Evolutionary conservation across 2,113 vertebrate genomes (phyloP), one percentile per base, ranked within the genome.

Genomic region (Halichoeres trimaculatus): DNA sequence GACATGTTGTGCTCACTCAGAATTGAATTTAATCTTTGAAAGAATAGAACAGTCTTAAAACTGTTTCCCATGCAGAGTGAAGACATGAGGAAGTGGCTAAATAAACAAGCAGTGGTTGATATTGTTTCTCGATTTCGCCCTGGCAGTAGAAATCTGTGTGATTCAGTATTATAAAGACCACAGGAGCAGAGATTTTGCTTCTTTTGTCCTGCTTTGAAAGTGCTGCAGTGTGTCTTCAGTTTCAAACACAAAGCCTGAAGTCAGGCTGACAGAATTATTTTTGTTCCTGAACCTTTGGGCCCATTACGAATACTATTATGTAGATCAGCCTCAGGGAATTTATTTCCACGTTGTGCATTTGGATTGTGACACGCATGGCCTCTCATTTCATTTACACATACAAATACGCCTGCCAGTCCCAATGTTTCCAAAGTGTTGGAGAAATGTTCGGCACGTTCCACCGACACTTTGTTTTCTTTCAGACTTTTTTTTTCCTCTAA

Each of bases 221-320:
- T 54, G 20, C 63, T 53, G 48, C 62, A 57, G 53, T 64, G 60
- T 76, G 50, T 81, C 84, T 84, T 60, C 60, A 70, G 70, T 75
- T 74, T 85, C 35, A 86, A 70, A 69, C 43, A 45, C 59, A 82
- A 80, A 81, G 78, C 78, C 70, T 74, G 54, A 56, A 84, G 83
- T 87, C 70, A 70, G 60, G 51, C 63, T 87, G 88, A 83, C 85
- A 86, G 81, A 85, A 76, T 83, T 87, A 83, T 90, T 85, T 88
- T 82, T 67, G 84, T 84, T 82, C 57, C 75, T 77, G 72, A 86
- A 86, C 78, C 75, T 86, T 81, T 78, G 70, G 66, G 80, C 71
- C 80, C 74, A 82, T 85, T 88, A 77, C 6, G 38, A 88, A 88
- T 83, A 85, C 71, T 85, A 74, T 87, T 89, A 88, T 90, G 87